Evolutionary conservation across 2,797 vertebrate genomes (phyloP).

Genomic region (Macrochelys suwanniensis): DNA sequence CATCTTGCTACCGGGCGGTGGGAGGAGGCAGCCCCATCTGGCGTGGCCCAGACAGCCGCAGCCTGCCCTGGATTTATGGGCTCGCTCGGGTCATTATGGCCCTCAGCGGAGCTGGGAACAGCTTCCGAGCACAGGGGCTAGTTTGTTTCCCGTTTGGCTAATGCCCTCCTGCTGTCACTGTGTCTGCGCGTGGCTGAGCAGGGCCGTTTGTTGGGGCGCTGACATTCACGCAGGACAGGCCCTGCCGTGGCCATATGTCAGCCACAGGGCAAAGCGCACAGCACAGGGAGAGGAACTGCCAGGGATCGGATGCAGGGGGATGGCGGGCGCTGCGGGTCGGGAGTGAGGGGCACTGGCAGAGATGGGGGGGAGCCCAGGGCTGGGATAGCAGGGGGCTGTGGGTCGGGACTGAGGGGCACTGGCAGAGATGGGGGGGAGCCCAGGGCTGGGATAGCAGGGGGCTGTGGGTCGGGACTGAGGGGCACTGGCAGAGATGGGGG

Average conservation of each 20-base stretch:
- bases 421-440: too few species aligned
- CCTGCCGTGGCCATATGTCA: neutral
- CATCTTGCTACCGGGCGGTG: neutral
- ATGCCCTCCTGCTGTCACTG: neutral
- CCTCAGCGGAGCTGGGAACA: neutral
- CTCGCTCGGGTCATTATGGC: neutral
- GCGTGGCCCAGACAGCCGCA: neutral
- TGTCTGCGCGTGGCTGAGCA: neutral
- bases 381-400: neutral
- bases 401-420: too few species aligned
- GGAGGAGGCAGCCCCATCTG: neutral
- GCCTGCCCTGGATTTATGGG: neutral
- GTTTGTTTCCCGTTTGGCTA: conserved; percentile 14
- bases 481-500: too few species aligned
- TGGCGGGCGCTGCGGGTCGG: neutral
- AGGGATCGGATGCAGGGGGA: neutral
- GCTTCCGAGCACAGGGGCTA: neutral
- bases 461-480: too few species aligned
- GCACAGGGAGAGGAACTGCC: rapidly evolving
- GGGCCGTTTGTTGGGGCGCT: neutral
- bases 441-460: too few species aligned
- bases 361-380: too few species aligned
- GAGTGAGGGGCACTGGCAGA: neutral
- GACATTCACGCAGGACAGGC: neutral
- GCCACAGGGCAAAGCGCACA: neutral